These are phyloP conservation scores for Pegoplata infirma DNA, from an alignment of 2,888 invertebrate genomes.

Conservation along the genomic window DNA sequence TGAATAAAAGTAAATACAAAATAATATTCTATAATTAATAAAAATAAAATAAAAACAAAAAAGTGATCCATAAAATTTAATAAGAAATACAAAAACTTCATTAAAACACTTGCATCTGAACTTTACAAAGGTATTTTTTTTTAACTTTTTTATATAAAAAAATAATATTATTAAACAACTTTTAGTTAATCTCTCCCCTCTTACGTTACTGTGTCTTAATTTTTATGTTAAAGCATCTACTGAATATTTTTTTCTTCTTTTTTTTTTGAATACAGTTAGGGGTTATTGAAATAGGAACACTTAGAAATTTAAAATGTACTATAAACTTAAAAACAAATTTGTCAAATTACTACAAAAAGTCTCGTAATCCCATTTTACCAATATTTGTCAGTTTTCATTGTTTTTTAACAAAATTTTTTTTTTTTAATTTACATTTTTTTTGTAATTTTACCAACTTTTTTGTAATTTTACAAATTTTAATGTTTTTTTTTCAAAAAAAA, in stretches of 20 bases:
- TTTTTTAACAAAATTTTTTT: too few relatives aligned
- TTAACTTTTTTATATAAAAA: background rate
- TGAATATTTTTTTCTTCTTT: too few relatives aligned
- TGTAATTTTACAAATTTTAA: too few relatives aligned
- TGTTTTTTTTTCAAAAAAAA: too few relatives aligned
- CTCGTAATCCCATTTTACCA: too few relatives aligned
- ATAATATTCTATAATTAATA: background rate
- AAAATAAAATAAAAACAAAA: background rate
- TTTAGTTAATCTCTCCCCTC: background rate
- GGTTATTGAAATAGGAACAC: background rate
- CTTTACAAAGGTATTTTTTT: background rate
- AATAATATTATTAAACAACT: background rate
- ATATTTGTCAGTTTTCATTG: too few relatives aligned
- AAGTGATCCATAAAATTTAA: background rate
- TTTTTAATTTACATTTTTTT: too few relatives aligned
- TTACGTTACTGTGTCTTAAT: background rate
- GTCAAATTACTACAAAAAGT: too few relatives aligned
- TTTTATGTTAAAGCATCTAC: background rate
- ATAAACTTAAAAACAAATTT: too few relatives aligned
- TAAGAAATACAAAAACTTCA: background rate
- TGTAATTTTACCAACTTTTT: too few relatives aligned
- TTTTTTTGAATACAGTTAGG: background rate
- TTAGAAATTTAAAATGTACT: background rate
- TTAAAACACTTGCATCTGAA: background rate
- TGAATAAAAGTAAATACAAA: background rate